These are phyloP conservation scores for Melanotaenia nigrans DNA, from an alignment of 2,797 vertebrate genomes.

Conservation along the genomic window DNA sequence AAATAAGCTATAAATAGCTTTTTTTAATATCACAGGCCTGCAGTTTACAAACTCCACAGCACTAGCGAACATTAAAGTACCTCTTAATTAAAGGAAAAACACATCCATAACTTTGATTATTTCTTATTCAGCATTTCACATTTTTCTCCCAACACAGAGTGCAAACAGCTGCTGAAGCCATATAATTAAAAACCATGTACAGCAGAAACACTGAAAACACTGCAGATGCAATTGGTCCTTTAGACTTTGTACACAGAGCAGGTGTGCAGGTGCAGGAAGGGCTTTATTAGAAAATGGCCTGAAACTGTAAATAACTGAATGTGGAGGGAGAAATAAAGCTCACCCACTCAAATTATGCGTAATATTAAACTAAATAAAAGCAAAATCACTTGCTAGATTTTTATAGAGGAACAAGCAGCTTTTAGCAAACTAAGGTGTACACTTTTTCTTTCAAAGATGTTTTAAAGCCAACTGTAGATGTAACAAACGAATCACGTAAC, in stretches of 20 bases:
- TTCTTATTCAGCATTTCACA: background rate
- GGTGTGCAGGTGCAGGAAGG: slow-evolving; percentile 25
- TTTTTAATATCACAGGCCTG: slow-evolving; percentile 13
- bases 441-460: slow-evolving; percentile 10
- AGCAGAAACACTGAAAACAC: slow-evolving; percentile 33
- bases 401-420: slow-evolving; percentile 27
- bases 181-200: slow-evolving; percentile 39
- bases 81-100: slow-evolving; percentile 48
- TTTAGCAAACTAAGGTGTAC: background rate
- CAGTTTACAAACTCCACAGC: slow-evolving; percentile 26
- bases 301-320: slow-evolving; percentile 23
- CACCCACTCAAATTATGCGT: slow-evolving; percentile 14
- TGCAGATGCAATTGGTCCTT: slow-evolving; percentile 44
- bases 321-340: slow-evolving; percentile 11
- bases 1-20: slow-evolving; percentile 16
- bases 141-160: slow-evolving; percentile 29
- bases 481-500: slow-evolving; percentile 22
- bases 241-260: slow-evolving; percentile 44
- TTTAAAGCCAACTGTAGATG: slow-evolving; percentile 16
- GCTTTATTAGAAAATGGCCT: slow-evolving; percentile 19
- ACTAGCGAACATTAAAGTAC: slow-evolving; percentile 14
- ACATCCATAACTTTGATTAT: slow-evolving; percentile 27
- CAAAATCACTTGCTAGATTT: slow-evolving; percentile 34
- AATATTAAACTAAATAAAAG: slow-evolving; percentile 38
- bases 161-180: slow-evolving; percentile 34